Evolutionary conservation across 2,888 invertebrate species (phyloP).

Genomic region (Drepanosiphum platanoidis): DNA sequence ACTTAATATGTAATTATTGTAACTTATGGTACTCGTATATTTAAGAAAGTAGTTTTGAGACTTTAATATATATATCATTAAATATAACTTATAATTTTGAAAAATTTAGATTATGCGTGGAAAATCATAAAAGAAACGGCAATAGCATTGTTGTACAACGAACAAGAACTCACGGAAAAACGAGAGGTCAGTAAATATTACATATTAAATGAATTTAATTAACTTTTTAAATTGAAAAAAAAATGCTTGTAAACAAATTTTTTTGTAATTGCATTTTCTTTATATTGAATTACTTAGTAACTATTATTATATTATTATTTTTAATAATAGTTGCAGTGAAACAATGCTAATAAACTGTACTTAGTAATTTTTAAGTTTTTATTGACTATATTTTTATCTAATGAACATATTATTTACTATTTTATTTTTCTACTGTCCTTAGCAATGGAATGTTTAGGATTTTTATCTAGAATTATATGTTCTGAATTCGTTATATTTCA

Average conservation of each 20-base stretch:
- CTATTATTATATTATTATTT: not conserved
- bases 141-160: slow-evolving; percentile 51
- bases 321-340: not conserved
- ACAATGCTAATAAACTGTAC: not conserved
- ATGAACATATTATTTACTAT: not conserved
- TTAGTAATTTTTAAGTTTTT: not conserved
- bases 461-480: too few relatives aligned
- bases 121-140: slow-evolving; percentile 83
- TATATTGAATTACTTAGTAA: not conserved
- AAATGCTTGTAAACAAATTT: too few relatives aligned
- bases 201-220: not conserved
- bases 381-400: not conserved
- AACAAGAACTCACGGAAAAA: slow-evolving; percentile 57
- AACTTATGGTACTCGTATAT: too few relatives aligned
- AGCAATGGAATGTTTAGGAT: too few relatives aligned
- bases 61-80: too few relatives aligned
- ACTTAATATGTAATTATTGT: too few relatives aligned
- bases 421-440: not conserved
- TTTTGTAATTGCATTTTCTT: not conserved
- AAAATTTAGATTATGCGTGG: slow-evolving; percentile 88
- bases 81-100: slow-evolving; percentile 63
- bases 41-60: too few relatives aligned
- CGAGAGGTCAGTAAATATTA: slow-evolving; percentile 55
- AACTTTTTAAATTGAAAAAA: not conserved
- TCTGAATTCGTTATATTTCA: too few relatives aligned